Evolutionary conservation across 2,888 invertebrate genomes (phyloP), one percentile per base, ranked within the genome.

Genomic region (Drosophila quinaria): DNA sequence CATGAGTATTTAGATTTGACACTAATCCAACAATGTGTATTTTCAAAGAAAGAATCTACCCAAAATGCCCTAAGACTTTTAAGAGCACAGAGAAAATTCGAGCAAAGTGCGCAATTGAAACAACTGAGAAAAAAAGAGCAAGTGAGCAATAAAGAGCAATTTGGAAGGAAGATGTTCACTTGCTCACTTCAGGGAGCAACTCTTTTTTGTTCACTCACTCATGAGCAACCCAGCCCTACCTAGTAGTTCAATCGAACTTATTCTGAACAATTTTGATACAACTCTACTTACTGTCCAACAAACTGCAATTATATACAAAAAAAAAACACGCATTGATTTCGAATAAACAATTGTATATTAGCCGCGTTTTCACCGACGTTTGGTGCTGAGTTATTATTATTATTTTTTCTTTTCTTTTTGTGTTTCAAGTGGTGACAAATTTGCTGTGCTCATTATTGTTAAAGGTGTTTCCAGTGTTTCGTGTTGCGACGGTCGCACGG

Each of bases 311-410:
- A 64, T 55, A 69, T 54, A 74, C 70, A 63, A 69, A 22, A 44
- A 50, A 17, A 54, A 46, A 37, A 58, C 35, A 70, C 56, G 59
- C 59, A 70, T 44, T 56, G 60, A 51, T 50, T 74, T 19, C 31
- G 6, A 52, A 63, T 66, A 79, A 70, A 67, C 50, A 63, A 61
- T 70, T 63, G n/a, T 49, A 61, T 15, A 70, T 46, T 29, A 64
- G 37, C 63, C 76, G 70, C 76, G 71, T 79, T 66, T 70, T 59
- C 35, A 41, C 52, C 70, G 15, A 79, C 75, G 66, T 64, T 50
- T 61, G 63, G 60, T 67, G 65, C 66, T 56, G 44, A 70, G 25
- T 77, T 79, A 60, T 71, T 78, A 41, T 74, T 65, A 59, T 74
- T 69, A 79, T 59, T 60, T 47, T 47, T n/a, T 11, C 4, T 15